A percentile compares a stretch with the other conserved stretches of the same genome.
phyloP scores from a whole-genome alignment of 2,888 invertebrate genomes.

The Hartigia nigra region DNA sequence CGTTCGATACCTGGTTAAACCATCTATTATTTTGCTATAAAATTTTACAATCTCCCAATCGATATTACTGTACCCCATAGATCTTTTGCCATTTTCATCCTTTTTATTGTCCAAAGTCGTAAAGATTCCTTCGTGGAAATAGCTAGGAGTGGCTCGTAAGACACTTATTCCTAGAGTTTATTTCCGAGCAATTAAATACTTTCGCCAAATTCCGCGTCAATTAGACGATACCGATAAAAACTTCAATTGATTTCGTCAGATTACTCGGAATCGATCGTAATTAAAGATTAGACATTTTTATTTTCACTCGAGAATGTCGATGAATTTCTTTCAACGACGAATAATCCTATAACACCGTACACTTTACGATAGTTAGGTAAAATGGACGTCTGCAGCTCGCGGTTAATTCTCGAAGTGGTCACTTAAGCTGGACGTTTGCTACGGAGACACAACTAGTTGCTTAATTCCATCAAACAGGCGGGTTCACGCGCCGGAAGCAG shows the following conservation, averaged over 20 bases:
- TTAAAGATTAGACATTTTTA: background rate
- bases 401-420: background rate
- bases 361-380: background rate
- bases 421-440: background rate
- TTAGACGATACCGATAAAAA: background rate
- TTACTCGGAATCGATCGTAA: background rate
- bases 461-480: slow-evolving; percentile 59
- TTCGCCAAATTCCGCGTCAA: background rate
- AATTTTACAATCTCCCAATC: background rate
- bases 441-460: slow-evolving; percentile 44
- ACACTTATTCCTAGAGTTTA: background rate
- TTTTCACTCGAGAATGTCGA: background rate
- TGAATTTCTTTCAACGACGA: background rate
- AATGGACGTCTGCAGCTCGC: background rate
- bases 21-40: slow-evolving; percentile 43
- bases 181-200: background rate
- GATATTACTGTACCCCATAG: background rate
- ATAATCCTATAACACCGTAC: background rate
- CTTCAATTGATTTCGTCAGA: background rate
- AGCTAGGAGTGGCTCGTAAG: background rate
- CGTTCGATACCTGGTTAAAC: slow-evolving; percentile 46
- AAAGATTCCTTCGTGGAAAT: background rate
- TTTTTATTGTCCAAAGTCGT: background rate
- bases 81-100: background rate
- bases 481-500: slow-evolving; percentile 59